Conservation (phyloP, 2,797 vertebrate genomes). For the Spinus olivaceus region DNA sequence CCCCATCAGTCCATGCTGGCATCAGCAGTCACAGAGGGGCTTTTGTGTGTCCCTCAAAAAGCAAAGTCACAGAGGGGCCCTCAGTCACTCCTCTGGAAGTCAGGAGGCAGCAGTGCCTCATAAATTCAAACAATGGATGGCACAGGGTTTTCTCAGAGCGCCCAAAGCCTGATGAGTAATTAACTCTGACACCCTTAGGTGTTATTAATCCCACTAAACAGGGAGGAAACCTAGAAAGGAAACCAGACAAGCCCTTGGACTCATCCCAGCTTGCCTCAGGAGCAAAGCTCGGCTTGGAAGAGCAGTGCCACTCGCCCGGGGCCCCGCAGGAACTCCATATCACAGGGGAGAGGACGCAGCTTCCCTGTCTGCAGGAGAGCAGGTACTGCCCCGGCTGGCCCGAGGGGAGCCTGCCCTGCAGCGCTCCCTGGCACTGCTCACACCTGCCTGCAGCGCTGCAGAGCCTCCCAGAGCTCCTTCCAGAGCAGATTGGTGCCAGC, state of each 20-base stretch:
- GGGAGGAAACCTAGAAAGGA: constrained; percentile 40
- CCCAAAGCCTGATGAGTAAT: constrained; percentile 29
- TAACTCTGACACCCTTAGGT: constrained; percentile 54
- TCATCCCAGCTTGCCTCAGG: neutral
- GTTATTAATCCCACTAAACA: constrained; percentile 56
- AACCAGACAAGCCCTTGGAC: constrained; percentile 49
- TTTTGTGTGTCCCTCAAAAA: neutral
- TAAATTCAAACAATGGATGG: neutral
- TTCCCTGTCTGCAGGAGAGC: constrained; percentile 35
- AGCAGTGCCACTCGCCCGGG: neutral
- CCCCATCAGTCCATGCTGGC: neutral
- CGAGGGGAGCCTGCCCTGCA: neutral
- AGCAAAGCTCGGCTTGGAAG: constrained; percentile 12
- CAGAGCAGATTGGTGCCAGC: neutral
- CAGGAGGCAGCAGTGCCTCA: neutral
- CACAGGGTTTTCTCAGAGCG: neutral
- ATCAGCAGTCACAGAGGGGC: neutral
- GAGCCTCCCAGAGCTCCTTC: neutral
- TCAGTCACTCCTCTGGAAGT: neutral
- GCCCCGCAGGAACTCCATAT: neutral
- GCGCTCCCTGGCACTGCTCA: neutral
- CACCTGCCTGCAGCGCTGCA: neutral
- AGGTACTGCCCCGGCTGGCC: constrained; percentile 22
- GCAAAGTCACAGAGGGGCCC: neutral
- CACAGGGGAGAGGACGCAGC: neutral